Conservation (phyloP, 1,140 invertebrate genomes). For the Sarcophaga bullata region DNA sequence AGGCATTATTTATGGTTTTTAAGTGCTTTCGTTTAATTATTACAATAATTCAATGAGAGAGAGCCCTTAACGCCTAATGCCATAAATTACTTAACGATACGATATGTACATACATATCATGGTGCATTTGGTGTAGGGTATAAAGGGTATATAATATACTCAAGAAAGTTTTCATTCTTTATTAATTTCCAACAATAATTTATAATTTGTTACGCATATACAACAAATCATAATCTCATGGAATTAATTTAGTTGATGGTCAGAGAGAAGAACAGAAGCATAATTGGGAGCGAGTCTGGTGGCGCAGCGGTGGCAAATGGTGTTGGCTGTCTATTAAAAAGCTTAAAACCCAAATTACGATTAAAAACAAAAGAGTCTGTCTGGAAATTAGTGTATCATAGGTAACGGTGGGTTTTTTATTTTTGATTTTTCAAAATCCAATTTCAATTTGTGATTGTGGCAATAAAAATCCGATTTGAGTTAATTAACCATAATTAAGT, state of each 20-base stretch:
- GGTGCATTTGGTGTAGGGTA: neutral
- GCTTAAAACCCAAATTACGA: constrained; percentile 19
- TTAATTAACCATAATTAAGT: constrained; percentile 38
- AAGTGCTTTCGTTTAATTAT: too few species aligned
- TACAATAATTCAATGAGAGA: too few species aligned
- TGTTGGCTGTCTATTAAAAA: constrained; percentile 11
- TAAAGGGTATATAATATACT: neutral
- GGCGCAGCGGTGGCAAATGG: neutral
- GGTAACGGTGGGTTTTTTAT: neutral
- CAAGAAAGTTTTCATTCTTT: neutral
- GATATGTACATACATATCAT: neutral
- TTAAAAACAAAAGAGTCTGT: constrained; percentile 32
- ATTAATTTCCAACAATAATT: constrained; percentile 32
- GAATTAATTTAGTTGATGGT: neutral
- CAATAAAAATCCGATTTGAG: constrained; percentile 37
- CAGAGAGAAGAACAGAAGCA: neutral
- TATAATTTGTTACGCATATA: constrained; percentile 9
- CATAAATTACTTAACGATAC: neutral
- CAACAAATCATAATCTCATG: constrained; percentile 22
- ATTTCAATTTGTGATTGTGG: constrained; percentile 37
- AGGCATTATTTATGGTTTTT: too few species aligned
- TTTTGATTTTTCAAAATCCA: constrained; percentile 15
- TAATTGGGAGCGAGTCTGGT: neutral
- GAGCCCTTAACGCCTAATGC: neutral
- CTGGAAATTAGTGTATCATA: neutral